Conservation (phyloP, 2,888 invertebrate species). For the Abrostola tripartita region DNA sequence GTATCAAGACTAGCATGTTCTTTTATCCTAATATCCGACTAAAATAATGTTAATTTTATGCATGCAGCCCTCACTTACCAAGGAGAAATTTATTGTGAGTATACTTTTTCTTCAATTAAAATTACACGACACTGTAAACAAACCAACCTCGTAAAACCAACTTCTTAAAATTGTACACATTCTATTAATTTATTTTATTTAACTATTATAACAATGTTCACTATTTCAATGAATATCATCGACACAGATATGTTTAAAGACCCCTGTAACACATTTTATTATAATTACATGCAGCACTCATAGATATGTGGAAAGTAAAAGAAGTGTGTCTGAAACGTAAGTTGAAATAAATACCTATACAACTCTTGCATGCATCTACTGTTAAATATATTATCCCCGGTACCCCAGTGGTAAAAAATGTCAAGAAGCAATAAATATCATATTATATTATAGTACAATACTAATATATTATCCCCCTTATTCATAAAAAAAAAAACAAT, state of each 20-base stretch:
- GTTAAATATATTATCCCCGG: too few species aligned
- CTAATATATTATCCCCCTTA: too few species aligned
- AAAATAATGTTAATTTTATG: slow-evolving; percentile 75
- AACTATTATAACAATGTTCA: too few species aligned
- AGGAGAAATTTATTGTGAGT: slow-evolving; percentile 86
- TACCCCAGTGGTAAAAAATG: too few species aligned
- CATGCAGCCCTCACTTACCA: slow-evolving; percentile 88
- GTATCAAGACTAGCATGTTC: slow-evolving; percentile 25
- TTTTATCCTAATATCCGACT: slow-evolving; percentile 57
- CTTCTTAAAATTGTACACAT: not conserved
- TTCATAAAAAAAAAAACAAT: too few species aligned
- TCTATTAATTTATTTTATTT: too few species aligned
- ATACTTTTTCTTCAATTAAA: slow-evolving; percentile 57
- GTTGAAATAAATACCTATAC: slow-evolving; percentile 54
- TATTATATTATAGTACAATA: too few species aligned
- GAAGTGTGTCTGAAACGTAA: slow-evolving; percentile 86
- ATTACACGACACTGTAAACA: slow-evolving; percentile 23
- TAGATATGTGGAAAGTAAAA: slow-evolving; percentile 83
- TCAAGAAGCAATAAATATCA: too few species aligned
- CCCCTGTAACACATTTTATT: slow-evolving; percentile 45
- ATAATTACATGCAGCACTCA: slow-evolving; percentile 81
- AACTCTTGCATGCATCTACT: not conserved
- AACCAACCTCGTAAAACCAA: not conserved
- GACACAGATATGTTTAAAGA: not conserved
- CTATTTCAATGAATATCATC: not conserved